Evolutionary conservation across 2,797 vertebrate species (phyloP).

Genomic region (Tiaroga cobitis): DNA sequence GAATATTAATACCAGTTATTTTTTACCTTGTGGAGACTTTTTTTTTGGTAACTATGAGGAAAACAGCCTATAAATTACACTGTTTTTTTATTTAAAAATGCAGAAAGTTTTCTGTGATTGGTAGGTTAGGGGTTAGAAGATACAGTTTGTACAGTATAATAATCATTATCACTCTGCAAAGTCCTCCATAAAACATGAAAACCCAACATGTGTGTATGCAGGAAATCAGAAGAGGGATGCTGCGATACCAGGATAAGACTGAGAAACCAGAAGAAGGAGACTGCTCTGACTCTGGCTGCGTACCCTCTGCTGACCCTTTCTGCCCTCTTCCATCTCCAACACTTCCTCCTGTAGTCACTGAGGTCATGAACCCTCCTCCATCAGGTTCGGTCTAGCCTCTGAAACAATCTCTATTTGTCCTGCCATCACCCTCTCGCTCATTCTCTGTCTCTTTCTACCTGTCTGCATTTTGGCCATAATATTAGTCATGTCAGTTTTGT

Average conservation of each 20-base stretch:
- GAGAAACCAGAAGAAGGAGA: constrained; percentile 62
- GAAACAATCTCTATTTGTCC: constrained; percentile 1
- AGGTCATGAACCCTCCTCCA: constrained; percentile 59
- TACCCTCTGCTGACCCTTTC: not conserved
- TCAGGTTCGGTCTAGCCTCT: constrained; percentile 65
- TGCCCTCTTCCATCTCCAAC: not conserved
- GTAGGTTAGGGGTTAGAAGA: not conserved
- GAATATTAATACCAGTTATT: too few species aligned
- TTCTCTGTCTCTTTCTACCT: constrained; percentile 20
- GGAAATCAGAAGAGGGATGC: constrained; percentile 17
- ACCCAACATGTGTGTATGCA: constrained; percentile 45
- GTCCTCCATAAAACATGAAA: not conserved
- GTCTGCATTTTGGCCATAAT: not conserved
- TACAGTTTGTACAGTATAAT: not conserved
- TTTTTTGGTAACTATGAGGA: too few species aligned
- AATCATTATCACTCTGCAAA: not conserved
- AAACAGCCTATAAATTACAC: too few species aligned
- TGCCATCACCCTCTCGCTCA: not conserved
- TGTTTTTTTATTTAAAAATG: not conserved
- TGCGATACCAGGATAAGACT: not conserved
- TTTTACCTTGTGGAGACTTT: too few species aligned
- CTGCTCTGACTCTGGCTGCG: not conserved
- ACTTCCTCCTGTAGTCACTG: constrained; percentile 49
- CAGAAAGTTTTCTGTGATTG: not conserved
- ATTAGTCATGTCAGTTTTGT: not conserved